Evolutionary conservation across 2,888 invertebrate species (phyloP).

Genomic region (Melikaiella ostensackeni): DNA sequence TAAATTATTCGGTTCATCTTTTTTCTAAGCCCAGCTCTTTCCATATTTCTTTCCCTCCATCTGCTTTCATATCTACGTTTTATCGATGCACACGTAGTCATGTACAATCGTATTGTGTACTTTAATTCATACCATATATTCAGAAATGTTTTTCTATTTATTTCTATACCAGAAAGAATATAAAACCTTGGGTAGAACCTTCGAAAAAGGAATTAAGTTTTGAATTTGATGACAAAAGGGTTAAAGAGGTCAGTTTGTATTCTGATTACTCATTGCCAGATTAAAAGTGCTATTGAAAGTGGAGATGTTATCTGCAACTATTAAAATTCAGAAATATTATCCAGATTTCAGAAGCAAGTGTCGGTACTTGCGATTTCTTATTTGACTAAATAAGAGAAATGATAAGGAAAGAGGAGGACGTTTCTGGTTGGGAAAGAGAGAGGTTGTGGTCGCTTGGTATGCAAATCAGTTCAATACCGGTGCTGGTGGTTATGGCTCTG

Average conservation of each 20-base stretch:
- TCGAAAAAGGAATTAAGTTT: no score
- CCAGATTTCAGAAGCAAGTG: constrained; percentile 11
- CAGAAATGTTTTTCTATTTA: not conserved
- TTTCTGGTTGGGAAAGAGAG: constrained; percentile 14
- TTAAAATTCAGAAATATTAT: not conserved
- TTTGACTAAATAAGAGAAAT: constrained; percentile 27
- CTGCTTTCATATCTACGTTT: not conserved
- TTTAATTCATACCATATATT: not conserved
- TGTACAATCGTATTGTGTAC: not conserved
- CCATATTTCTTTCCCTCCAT: not conserved
- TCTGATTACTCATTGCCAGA: not conserved
- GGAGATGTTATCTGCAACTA: not conserved
- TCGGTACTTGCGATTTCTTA: not conserved
- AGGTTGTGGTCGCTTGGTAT: constrained; percentile 57
- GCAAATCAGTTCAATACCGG: constrained; percentile 62
- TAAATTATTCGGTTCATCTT: constrained; percentile 55
- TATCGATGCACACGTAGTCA: not conserved
- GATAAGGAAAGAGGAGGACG: constrained; percentile 2
- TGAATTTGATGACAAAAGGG: no score
- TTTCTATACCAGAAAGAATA: not conserved
- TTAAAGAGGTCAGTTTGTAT: no score
- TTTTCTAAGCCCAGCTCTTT: constrained; percentile 6
- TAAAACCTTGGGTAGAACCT: not conserved
- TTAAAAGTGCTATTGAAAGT: not conserved
- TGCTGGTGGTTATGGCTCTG: constrained; percentile 58